Evolutionary conservation across 1,140 invertebrate species (phyloP).

Genomic region (Drosophila trapezifrons): DNA sequence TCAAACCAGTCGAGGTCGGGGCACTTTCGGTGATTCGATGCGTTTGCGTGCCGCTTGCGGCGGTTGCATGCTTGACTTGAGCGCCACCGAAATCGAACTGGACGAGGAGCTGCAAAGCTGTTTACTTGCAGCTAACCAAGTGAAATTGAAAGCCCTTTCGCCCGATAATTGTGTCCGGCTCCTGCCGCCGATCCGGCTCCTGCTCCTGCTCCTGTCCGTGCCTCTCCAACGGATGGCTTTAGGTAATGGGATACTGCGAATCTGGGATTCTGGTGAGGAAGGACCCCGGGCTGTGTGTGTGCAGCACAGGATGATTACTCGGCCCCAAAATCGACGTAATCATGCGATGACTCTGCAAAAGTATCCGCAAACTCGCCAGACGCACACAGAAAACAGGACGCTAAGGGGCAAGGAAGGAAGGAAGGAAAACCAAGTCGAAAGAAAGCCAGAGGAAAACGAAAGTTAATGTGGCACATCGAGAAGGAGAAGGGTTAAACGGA

Average conservation of each 20-base stretch:
- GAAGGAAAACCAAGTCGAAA: conserved; percentile 11
- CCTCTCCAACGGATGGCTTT: conserved; percentile 38
- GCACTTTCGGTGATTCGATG: conserved; percentile 81
- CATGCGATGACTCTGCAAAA: conserved; percentile 75
- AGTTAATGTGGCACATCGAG: conserved; percentile 73
- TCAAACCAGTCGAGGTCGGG: conserved; percentile 19
- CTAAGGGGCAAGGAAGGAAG: background rate
- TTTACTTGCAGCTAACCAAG: conserved; percentile 76
- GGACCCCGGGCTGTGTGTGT: conserved; percentile 25
- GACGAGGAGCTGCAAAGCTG: conserved; percentile 56
- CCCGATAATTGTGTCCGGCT: conserved; percentile 70
- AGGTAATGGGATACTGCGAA: conserved; percentile 43
- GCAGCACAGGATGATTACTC: conserved; percentile 70
- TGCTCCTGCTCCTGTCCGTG: background rate
- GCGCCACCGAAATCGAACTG: conserved; percentile 31
- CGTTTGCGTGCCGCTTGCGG: conserved; percentile 77
- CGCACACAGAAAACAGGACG: conserved; percentile 2
- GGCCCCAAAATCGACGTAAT: conserved; percentile 67
- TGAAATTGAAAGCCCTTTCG: conserved; percentile 78
- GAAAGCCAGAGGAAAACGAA: conserved; percentile 50
- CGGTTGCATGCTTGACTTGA: conserved; percentile 77
- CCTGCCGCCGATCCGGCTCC: conserved; percentile 16
- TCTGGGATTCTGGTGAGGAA: conserved; percentile 1
- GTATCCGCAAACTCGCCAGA: conserved; percentile 35
- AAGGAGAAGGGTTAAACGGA: conserved; percentile 58